Base-by-base conservation (phyloP, 1,140 invertebrate genomes). In the Drosophila subpulchrella region DNA sequence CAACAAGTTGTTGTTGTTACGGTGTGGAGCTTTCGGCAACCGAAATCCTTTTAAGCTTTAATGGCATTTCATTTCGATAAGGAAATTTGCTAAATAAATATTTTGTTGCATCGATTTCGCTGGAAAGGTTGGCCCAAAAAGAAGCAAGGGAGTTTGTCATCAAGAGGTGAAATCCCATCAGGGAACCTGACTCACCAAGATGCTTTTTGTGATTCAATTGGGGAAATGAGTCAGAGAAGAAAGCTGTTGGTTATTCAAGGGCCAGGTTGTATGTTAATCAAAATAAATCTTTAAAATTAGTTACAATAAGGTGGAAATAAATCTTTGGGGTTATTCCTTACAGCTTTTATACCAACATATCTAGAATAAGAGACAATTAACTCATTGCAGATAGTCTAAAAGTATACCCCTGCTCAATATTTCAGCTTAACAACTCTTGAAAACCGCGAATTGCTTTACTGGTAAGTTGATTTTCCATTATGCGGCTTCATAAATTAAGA, bases 401-500 rank as follows among this genome's bases (percentile, higher is more conserved):
- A 44, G 15, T 3, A 6, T 0, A 7, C 7, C 7, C 7, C 32
- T 34, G 7, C 8, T 12, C 42, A 46, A 46, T 12, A 10, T 11
- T 20, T 4, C 42, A 11, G 8, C 15, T 46, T 20, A 24, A n/a
- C 0, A 20, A 17, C 41, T 15, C 20, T 0, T 36, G 20, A 8
- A 17, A 63, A 0, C 27, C 13, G 7, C 59, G n/a, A 55, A 17
- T 34, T 41, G 17, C 11, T 10, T 32, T 27, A 7, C 24, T 34
- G 44, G 57, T 15, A 55, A 58, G 73, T 50, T 59, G 68, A 75
- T 67, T 72, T 63, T 60, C 61, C 75, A 71, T 75, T 71, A 75
- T 75, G 71, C 75, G 47, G 65, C 54, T 63, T 80, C 72, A 76
- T 83, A 83, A 83, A 83, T 84, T 79, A 76, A 84, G 77, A 72